Conservation (phyloP, 1,140 invertebrate species). For the Antheraea mylitta region DNA sequence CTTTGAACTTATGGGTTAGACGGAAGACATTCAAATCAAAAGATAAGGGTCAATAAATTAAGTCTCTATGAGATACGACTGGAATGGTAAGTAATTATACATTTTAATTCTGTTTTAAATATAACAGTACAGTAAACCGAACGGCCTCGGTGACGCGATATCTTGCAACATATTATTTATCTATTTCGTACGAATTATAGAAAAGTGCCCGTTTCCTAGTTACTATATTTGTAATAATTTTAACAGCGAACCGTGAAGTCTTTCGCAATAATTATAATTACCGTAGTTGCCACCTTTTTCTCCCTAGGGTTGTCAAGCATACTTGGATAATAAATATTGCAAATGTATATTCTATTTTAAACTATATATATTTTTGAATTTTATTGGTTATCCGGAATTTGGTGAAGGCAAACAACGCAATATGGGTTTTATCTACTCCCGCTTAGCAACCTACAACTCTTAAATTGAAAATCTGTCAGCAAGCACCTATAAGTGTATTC, state of each 20-base stretch:
- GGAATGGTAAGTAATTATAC: not conserved
- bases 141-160: constrained; percentile 6
- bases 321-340: not conserved
- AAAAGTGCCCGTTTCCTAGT: constrained; percentile 20
- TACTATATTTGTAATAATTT: constrained; percentile 22
- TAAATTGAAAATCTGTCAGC: too few relatives aligned
- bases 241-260: constrained; percentile 36
- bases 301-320: not conserved
- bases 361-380: too few relatives aligned
- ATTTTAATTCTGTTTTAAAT: not conserved
- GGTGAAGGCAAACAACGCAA: too few relatives aligned
- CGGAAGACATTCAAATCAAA: too few relatives aligned
- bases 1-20: too few relatives aligned
- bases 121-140: not conserved
- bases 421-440: too few relatives aligned
- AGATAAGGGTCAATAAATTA: too few relatives aligned
- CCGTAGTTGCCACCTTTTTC: not conserved
- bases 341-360: too few relatives aligned
- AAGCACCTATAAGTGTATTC: too few relatives aligned
- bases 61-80: not conserved
- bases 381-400: too few relatives aligned
- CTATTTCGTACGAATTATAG: constrained; percentile 12
- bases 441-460: too few relatives aligned
- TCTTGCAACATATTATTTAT: constrained; percentile 12
- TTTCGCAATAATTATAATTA: constrained; percentile 38